A percentile compares a stretch with the other conserved stretches of the same genome.
Evolutionary conservation across 1,140 invertebrate genomes (phyloP).

Genomic region (Gerris buenoi): DNA sequence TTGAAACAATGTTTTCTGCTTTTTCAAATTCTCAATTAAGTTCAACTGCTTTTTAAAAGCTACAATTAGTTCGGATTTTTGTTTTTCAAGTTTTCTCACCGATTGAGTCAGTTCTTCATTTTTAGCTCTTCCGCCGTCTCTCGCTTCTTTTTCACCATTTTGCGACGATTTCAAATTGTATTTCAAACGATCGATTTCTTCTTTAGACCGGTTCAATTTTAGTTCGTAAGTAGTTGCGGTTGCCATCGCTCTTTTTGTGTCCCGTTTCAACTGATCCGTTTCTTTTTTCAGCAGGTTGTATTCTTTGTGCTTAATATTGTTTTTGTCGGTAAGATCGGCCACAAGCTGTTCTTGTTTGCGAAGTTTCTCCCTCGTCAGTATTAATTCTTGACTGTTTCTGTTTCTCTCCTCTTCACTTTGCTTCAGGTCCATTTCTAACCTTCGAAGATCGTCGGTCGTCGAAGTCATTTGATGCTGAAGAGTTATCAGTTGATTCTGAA

Average conservation of each 20-base stretch:
- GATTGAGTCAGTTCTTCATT: slow-evolving; percentile 11
- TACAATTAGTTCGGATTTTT: slow-evolving; percentile 9
- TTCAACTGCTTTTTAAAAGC: slow-evolving; percentile 14
- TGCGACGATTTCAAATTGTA: slow-evolving; percentile 9
- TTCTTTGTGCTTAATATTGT: slow-evolving; percentile 10
- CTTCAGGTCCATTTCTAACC: slow-evolving; percentile 8
- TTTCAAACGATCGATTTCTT: slow-evolving; percentile 11
- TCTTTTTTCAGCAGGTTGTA: slow-evolving; percentile 12
- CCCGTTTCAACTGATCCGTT: slow-evolving; percentile 13
- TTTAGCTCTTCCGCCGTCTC: slow-evolving; percentile 11
- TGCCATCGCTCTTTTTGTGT: slow-evolving; percentile 10
- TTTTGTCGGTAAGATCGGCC: slow-evolving; percentile 8
- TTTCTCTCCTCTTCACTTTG: slow-evolving; percentile 10
- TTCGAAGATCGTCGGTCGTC: slow-evolving; percentile 12
- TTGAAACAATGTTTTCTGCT: slow-evolving; percentile 4
- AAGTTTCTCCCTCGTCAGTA: slow-evolving; percentile 10
- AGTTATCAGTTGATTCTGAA: neutral
- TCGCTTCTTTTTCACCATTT: slow-evolving; percentile 15
- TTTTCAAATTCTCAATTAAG: slow-evolving; percentile 15
- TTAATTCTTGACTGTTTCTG: slow-evolving; percentile 4
- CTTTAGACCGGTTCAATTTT: slow-evolving; percentile 14
- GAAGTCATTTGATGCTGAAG: neutral
- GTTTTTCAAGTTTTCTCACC: slow-evolving; percentile 13
- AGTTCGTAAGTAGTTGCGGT: slow-evolving; percentile 5
- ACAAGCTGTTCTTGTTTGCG: slow-evolving; percentile 11